phyloP scores from a whole-genome alignment of 2,113 vertebrate species.

The Gobiocypris rarus region DNA sequence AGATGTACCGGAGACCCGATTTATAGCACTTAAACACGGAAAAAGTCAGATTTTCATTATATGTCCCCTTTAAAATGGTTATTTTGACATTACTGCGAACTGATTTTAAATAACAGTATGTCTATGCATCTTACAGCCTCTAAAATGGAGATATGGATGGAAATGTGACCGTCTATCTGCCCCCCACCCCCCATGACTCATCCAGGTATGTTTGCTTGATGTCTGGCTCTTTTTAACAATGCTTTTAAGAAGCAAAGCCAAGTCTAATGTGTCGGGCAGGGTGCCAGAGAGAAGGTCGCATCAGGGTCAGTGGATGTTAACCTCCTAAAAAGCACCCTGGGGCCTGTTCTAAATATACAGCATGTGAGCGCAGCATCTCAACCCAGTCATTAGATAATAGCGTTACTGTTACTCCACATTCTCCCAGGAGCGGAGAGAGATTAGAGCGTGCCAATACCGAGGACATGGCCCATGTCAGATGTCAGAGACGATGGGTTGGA shows the following conservation, averaged over 20 bases:
- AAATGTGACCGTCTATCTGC: neutral
- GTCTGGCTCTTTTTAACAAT: constrained; percentile 34
- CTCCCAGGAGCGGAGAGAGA: constrained; percentile 8
- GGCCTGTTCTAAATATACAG: constrained; percentile 41
- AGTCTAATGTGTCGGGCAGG: constrained; percentile 52
- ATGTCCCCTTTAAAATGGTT: neutral
- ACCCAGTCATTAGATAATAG: constrained; percentile 47
- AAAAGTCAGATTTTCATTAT: no score
- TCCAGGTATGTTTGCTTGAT: constrained; percentile 46
- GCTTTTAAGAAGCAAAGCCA: constrained; percentile 58
- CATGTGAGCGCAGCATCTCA: constrained; percentile 10
- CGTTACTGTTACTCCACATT: neutral
- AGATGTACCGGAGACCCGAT: no score
- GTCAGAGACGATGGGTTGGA: constrained; percentile 35
- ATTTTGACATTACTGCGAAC: neutral
- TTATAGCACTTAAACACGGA: no score
- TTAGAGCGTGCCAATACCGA: constrained; percentile 30
- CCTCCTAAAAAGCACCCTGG: constrained; percentile 50
- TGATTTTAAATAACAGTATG: neutral
- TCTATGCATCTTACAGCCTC: neutral
- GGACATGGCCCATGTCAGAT: constrained; percentile 37
- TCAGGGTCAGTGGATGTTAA: constrained; percentile 56
- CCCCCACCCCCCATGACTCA: neutral
- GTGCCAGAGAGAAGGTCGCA: constrained; percentile 46
- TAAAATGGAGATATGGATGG: constrained; percentile 2